These are phyloP conservation scores for Gambusia yucatana DNA, from an alignment of 2,797 vertebrate genomes.

Conservation along the genomic window DNA sequence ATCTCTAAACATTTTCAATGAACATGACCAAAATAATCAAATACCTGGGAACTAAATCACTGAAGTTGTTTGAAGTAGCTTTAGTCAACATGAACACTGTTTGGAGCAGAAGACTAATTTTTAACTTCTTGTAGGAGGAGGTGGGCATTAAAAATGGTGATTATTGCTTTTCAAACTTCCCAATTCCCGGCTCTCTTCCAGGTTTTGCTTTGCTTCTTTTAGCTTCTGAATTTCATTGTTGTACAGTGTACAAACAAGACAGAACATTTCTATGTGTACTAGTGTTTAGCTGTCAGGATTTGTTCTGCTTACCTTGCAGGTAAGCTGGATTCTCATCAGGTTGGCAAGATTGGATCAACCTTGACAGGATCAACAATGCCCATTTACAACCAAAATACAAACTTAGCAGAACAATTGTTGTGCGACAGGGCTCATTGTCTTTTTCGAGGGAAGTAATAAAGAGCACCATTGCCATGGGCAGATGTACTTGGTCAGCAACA, in stretches of 20 bases:
- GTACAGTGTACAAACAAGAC: not conserved
- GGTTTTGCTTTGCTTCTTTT: not conserved
- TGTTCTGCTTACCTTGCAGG: not conserved
- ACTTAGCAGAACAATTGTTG: not conserved
- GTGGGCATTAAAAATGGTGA: not conserved
- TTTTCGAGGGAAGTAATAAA: not conserved
- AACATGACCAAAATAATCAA: not conserved
- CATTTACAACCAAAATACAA: constrained; percentile 1
- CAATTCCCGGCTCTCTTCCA: not conserved
- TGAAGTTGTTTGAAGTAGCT: not conserved
- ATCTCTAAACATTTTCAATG: not conserved
- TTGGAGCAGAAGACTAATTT: not conserved
- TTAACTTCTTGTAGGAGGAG: too few species aligned
- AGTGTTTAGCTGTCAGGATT: not conserved
- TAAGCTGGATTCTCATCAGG: not conserved
- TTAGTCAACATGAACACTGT: not conserved
- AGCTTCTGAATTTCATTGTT: not conserved
- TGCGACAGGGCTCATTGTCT: constrained; percentile 2
- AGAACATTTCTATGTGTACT: not conserved
- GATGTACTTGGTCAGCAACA: not conserved
- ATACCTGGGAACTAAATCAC: not conserved
- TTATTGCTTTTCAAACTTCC: not conserved
- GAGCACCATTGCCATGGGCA: not conserved
- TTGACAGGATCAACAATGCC: constrained; percentile 1
- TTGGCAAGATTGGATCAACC: not conserved